Conservation (phyloP, 2,888 invertebrate species). For the Leptothorax acervorum region DNA sequence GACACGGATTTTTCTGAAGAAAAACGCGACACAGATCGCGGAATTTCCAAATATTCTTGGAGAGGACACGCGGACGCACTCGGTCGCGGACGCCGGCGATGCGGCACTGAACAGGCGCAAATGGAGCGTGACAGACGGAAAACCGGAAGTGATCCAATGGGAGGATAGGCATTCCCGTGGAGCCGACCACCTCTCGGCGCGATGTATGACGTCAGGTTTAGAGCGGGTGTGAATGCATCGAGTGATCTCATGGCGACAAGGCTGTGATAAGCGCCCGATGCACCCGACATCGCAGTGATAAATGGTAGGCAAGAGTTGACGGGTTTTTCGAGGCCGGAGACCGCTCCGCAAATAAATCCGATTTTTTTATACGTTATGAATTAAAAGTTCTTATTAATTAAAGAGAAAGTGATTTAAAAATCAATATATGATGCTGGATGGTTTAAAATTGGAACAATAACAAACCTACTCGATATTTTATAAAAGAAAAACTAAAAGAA, state of each 20-base stretch:
- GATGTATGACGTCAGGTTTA: constrained; percentile 67
- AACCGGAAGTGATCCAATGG: constrained; percentile 73
- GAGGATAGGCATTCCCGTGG: constrained; percentile 65
- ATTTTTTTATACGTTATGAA: neutral
- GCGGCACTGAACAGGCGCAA: constrained; percentile 66
- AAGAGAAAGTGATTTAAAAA: neutral
- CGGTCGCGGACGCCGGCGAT: constrained; percentile 50
- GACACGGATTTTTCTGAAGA: neutral
- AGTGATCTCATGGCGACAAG: constrained; percentile 71
- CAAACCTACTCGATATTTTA: neutral
- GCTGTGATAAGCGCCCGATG: constrained; percentile 41
- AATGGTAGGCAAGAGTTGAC: constrained; percentile 31
- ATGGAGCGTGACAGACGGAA: constrained; percentile 70
- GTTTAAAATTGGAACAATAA: neutral
- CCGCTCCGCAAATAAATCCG: neutral
- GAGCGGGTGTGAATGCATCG: constrained; percentile 68
- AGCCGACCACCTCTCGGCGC: constrained; percentile 56
- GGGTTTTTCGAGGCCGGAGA: constrained; percentile 1
- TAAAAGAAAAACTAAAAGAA: neutral
- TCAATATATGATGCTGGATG: neutral
- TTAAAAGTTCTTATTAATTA: neutral
- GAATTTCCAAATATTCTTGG: constrained; percentile 16
- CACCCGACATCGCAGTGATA: constrained; percentile 32
- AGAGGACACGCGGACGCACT: constrained; percentile 42
- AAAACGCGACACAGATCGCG: constrained; percentile 31